Base-by-base conservation (phyloP, 1,140 invertebrate genomes). In the Tetragnatha versicolor region DNA sequence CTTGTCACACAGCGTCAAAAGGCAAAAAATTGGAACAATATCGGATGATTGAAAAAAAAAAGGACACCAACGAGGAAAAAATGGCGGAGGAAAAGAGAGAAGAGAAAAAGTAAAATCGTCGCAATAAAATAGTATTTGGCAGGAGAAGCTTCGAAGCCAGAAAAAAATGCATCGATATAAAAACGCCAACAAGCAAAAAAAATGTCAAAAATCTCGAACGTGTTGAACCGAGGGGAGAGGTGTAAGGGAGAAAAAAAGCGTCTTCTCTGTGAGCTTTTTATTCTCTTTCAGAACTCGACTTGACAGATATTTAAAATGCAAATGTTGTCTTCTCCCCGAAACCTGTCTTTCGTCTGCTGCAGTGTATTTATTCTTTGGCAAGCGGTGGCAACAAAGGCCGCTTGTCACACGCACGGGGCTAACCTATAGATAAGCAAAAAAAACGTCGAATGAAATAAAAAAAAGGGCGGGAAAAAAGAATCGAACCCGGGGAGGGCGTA, bases 281-380 rank as follows among this genome's bases (percentile, higher is more conserved):
- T 77, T 77, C 73, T 61, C 73, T 77, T 55, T 77, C 73, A 77
- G 51, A 61, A 65, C 73, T 53, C 60, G 39, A 47, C 53, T 77
- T 77, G 73, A 77, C 73, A 77, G 73, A 77, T 77, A 77, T 77
- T 77, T 77, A 77, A 77, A 77, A 77, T 77, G 73, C 73, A 77
- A 77, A 77, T 77, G 73, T 77, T 77, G 61, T 77, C 73, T 65
- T 75, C 70, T 63, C 61, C 53, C 31, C 12, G 61, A 77, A 49
- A 77, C 73, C 73, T 55, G 73, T 77, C 73, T 77, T 65, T 77
- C 73, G 73, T 77, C 49, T 77, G 45, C 73, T 47, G 73, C 45
- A 55, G 73, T 77, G 73, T 77, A 77, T 77, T 77, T 77, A 77
- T 77, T 77, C 73, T 45, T 22, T 37, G 61, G 73, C 73, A 77